Base-by-base conservation (phyloP, 2,797 vertebrate species). In the Catostomus latipinnis region DNA sequence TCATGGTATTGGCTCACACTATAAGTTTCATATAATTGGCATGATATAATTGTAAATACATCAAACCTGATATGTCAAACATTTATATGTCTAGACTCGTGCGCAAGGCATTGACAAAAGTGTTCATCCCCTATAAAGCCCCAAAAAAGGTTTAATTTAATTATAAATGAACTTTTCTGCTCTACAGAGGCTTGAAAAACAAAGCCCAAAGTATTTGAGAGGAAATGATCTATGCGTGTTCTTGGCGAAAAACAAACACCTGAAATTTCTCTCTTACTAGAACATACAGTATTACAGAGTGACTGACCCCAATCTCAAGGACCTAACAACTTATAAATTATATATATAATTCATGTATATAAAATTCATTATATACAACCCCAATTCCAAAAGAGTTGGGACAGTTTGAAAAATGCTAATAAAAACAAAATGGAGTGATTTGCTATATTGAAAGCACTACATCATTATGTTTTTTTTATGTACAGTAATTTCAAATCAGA, bases 31-130 rank as follows among this genome's bases (percentile, higher is more conserved):
- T 8, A 48, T 46, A 66, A 66, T 4, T 14, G 12, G 74, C 50
- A 18, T 58, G 63, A 65, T 52, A 14, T n/a, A 46, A n/a, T 6
- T 57, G 53, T 67, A 58, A 68, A 58, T 49, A n/a, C 6, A 4
- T 68, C 65, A 58, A 16, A 76, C 54, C 14, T 68, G 16, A 75
- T 45, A 65, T 54, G 13, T 54, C n/a, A 43, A 16, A 4, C 22
- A 53, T 76, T 58, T 48, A 68, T 34, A 16, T 4, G 49, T 74
- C 72, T 74, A 63, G 48, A 74, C 50, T 65, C n/a, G 46, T 0
- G 4, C 54, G 68, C 13, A 18, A 22, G 74, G 12, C 65, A 60
- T 8, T 58, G 46, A 34, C 7, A n/a, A 5, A 66, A 58, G 54
- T 4, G 45, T 49, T 34, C 16, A 68, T 6, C 7, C 14, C 8